Evolutionary conservation across 2,113 vertebrate species (phyloP).

Genomic region (Trinectes maculatus): DNA sequence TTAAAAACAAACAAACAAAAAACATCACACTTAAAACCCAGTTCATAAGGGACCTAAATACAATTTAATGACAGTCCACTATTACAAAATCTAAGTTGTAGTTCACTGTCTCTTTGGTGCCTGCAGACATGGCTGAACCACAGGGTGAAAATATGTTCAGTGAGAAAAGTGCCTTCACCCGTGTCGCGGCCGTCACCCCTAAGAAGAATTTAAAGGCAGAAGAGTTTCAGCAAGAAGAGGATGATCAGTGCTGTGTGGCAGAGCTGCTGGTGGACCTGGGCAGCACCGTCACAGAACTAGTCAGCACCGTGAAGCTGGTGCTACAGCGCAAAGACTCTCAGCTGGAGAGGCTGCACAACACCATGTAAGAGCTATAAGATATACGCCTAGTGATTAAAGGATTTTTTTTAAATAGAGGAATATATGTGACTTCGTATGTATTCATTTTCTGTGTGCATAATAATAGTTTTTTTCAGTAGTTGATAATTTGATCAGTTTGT

Average conservation of each 20-base stretch:
- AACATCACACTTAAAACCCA: not conserved
- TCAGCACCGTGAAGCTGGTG: slow-evolving; percentile 44
- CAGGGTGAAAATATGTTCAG: slow-evolving; percentile 62
- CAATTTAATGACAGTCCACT: not conserved
- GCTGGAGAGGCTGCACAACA: slow-evolving; percentile 59
- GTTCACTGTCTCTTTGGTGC: not conserved
- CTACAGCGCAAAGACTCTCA: slow-evolving; percentile 57
- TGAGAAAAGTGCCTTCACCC: slow-evolving; percentile 73
- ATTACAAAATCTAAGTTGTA: not conserved
- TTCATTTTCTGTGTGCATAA: too few relatives aligned
- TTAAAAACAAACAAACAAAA: not conserved
- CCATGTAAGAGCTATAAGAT: slow-evolving; percentile 60
- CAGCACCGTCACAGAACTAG: slow-evolving; percentile 67
- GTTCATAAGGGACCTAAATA: not conserved
- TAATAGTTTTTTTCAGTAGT: too few relatives aligned
- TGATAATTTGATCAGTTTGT: too few relatives aligned
- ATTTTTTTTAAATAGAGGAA: too few relatives aligned
- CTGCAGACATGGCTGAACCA: slow-evolving; percentile 45
- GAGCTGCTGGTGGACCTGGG: slow-evolving; percentile 66
- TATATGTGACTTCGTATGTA: too few relatives aligned
- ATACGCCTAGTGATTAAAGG: not conserved
- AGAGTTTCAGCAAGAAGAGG: slow-evolving; percentile 26
- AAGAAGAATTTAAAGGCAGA: slow-evolving; percentile 18
- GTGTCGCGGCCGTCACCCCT: slow-evolving; percentile 46
- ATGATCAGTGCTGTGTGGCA: slow-evolving; percentile 39